Evolutionary conservation across 2,113 vertebrate species (phyloP).

Genomic region (Archilochus colubris): DNA sequence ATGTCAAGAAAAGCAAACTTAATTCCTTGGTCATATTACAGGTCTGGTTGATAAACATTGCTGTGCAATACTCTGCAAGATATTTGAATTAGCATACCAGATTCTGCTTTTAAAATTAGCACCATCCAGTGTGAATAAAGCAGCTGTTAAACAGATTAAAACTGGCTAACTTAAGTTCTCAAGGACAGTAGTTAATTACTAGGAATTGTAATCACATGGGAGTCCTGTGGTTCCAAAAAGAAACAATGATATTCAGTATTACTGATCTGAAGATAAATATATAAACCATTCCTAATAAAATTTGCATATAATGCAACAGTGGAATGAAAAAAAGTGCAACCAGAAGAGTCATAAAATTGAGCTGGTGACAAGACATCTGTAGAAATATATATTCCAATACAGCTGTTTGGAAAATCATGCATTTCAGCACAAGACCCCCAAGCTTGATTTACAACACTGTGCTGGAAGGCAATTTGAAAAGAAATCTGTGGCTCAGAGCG

Average conservation of each 20-base stretch:
- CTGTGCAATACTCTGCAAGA: neutral
- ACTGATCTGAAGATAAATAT: neutral
- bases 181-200: neutral
- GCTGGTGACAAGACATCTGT: neutral
- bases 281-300: neutral
- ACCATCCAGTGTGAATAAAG: neutral
- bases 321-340: neutral
- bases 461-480: neutral
- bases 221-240: neutral
- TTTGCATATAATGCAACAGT: neutral
- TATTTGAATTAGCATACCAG: neutral
- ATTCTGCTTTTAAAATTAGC: neutral
- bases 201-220: neutral
- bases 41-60: neutral
- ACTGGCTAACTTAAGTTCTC: neutral
- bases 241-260: neutral
- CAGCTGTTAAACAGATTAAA: neutral
- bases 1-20: conserved; percentile 22
- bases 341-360: neutral
- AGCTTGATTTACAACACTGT: neutral
- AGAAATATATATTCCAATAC: neutral
- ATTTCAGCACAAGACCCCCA: neutral
- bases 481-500: neutral
- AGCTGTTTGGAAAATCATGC: neutral
- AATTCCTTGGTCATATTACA: conserved; percentile 30